Evolutionary conservation across 2,797 vertebrate species (phyloP).

Genomic region (Glyptemys insculpta): DNA sequence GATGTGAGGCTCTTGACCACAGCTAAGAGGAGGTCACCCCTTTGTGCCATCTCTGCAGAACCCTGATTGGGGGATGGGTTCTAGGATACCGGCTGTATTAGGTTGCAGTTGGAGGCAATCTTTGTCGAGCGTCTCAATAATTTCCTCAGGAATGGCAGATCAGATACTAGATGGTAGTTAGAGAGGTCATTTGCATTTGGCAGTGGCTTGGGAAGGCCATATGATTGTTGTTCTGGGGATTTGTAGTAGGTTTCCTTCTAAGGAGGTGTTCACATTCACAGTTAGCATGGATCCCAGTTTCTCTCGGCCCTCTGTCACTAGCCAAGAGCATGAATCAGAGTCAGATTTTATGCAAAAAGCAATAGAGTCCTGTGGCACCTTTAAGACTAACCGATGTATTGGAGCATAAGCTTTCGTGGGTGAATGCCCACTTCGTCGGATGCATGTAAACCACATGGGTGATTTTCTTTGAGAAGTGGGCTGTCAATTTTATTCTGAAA

Average conservation of each 20-base stretch:
- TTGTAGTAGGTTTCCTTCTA: neutral
- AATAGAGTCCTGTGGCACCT: too few relatives aligned
- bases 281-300: neutral
- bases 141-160: neutral
- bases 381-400: too few relatives aligned
- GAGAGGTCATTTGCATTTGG: neutral
- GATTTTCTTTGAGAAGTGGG: constrained; percentile 25
- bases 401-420: too few relatives aligned
- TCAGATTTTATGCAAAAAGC: neutral
- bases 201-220: neutral
- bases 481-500: neutral
- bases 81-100: neutral
- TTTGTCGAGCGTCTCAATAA: neutral
- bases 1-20: neutral
- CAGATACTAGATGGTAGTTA: neutral
- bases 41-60: neutral
- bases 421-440: too few relatives aligned
- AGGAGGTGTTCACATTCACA: neutral
- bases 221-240: neutral
- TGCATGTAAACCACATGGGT: neutral
- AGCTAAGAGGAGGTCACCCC: neutral
- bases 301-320: neutral
- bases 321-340: neutral
- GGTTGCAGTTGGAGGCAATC: neutral
- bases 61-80: neutral